These are phyloP conservation scores for Neogobius melanostomus DNA, from an alignment of 2,113 vertebrate species.

Conservation along the genomic window DNA sequence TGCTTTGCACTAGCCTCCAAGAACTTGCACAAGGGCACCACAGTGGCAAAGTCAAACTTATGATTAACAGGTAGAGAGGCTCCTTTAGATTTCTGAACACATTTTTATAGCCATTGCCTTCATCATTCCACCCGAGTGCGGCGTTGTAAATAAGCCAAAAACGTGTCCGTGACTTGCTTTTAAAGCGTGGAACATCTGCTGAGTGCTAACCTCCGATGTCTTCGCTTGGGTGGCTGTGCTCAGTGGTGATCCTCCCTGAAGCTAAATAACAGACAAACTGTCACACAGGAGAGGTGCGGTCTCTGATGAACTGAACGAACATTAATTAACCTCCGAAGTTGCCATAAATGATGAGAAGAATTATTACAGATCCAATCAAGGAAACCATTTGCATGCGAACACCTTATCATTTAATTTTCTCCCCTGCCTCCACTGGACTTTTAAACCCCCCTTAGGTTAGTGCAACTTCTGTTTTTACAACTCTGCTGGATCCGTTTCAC, in stretches of 20 bases:
- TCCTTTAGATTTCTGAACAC: slow-evolving; percentile 10
- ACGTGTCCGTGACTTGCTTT: slow-evolving; percentile 29
- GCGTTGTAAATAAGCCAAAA: slow-evolving; percentile 12
- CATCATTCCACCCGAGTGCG: slow-evolving; percentile 14
- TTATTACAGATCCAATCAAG: slow-evolving; percentile 51
- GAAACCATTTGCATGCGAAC: slow-evolving; percentile 45
- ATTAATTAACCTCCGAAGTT: slow-evolving; percentile 48
- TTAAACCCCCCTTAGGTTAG: neutral
- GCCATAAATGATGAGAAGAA: slow-evolving; percentile 51
- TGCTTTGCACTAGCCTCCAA: slow-evolving; percentile 30
- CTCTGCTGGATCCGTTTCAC: slow-evolving; percentile 20
- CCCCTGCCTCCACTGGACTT: neutral
- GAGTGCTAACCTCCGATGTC: slow-evolving; percentile 20
- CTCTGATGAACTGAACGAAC: slow-evolving; percentile 52
- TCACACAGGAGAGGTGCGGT: slow-evolving; percentile 45
- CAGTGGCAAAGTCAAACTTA: slow-evolving; percentile 24
- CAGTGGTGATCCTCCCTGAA: slow-evolving; percentile 17
- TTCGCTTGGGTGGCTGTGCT: slow-evolving; percentile 23
- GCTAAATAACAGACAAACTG: slow-evolving; percentile 51
- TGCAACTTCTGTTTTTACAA: slow-evolving; percentile 8
- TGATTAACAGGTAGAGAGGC: slow-evolving; percentile 26
- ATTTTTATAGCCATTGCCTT: neutral
- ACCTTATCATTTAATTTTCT: neutral
- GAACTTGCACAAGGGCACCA: slow-evolving; percentile 39
- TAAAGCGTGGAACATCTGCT: slow-evolving; percentile 15